A percentile compares a stretch with the other conserved stretches of the same genome.
phyloP scores from a whole-genome alignment of 92 coral and sea anemone species.

The Paragorgia papillata region DNA sequence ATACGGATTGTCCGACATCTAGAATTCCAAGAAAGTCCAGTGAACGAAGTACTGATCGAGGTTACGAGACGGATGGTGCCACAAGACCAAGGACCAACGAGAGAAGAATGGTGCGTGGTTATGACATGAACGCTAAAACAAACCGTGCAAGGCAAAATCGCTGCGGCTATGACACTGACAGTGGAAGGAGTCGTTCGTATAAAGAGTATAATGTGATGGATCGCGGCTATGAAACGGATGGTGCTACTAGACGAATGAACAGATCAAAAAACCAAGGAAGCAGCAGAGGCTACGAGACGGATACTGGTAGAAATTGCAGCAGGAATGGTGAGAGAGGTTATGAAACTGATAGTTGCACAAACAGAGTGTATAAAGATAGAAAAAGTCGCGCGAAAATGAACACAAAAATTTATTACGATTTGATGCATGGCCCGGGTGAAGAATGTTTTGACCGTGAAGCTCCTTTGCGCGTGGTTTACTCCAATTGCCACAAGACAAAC shows the following conservation, averaged over 20 bases:
- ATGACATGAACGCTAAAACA: background rate
- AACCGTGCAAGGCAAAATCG: background rate
- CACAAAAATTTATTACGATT: conserved; percentile 34
- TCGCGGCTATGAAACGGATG: conserved; percentile 44
- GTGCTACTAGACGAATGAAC: conserved; percentile 9
- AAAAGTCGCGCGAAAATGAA: conserved; percentile 10
- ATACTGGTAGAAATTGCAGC: conserved; percentile 1
- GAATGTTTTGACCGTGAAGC: conserved; percentile 33
- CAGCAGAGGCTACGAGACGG: conserved; percentile 36
- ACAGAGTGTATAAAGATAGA: conserved; percentile 17
- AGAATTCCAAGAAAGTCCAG: conserved; percentile 35
- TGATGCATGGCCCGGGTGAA: conserved; percentile 6
- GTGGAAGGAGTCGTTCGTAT: conserved; percentile 23
- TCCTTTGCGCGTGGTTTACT: conserved; percentile 25
- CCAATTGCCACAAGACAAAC: background rate
- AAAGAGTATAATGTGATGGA: conserved; percentile 4
- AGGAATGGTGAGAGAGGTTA: conserved; percentile 21
- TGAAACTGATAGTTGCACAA: conserved; percentile 28
- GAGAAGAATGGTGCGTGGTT: conserved; percentile 11
- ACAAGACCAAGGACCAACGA: background rate
- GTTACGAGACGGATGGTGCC: conserved; percentile 46
- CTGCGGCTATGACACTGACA: conserved; percentile 17
- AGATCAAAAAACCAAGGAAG: conserved; percentile 18
- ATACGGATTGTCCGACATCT: conserved; percentile 40
- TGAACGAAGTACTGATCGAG: conserved; percentile 41